phyloP scores from a whole-genome alignment of 2,113 vertebrate genomes.

The Arvicanthis niloticus region DNA sequence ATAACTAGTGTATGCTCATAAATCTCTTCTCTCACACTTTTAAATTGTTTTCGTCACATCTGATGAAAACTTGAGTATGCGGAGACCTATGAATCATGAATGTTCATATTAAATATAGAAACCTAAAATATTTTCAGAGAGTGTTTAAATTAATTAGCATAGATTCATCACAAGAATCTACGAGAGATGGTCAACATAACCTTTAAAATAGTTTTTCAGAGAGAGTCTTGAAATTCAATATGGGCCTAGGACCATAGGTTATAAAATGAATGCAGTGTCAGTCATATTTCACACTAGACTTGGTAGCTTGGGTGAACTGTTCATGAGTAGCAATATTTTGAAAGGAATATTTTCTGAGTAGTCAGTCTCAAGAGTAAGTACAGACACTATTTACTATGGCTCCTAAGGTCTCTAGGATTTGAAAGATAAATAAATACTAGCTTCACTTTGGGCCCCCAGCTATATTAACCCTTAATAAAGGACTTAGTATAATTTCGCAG shows the following conservation, averaged over 20 bases:
- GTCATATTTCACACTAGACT: not conserved
- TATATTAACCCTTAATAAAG: not conserved
- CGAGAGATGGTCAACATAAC: too few species aligned
- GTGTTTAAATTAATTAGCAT: not conserved
- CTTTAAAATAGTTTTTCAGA: not conserved
- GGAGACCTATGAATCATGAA: not conserved
- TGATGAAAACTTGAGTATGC: not conserved
- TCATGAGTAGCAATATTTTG: not conserved
- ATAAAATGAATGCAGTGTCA: not conserved
- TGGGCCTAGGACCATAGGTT: not conserved
- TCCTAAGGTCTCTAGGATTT: not conserved
- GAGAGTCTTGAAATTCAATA: not conserved
- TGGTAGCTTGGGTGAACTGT: not conserved
- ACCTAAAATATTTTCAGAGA: not conserved
- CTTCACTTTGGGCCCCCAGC: not conserved
- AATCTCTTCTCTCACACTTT: too few species aligned
- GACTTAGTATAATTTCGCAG: not conserved
- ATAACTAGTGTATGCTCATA: too few species aligned
- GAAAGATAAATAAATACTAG: not conserved
- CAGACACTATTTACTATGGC: not conserved
- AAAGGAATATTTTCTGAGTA: not conserved
- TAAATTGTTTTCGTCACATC: not conserved
- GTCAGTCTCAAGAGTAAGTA: not conserved
- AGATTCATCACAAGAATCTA: not conserved
- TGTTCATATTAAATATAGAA: not conserved